Conservation (phyloP, 2,888 invertebrate genomes). For the Tenthredo livida region DNA sequence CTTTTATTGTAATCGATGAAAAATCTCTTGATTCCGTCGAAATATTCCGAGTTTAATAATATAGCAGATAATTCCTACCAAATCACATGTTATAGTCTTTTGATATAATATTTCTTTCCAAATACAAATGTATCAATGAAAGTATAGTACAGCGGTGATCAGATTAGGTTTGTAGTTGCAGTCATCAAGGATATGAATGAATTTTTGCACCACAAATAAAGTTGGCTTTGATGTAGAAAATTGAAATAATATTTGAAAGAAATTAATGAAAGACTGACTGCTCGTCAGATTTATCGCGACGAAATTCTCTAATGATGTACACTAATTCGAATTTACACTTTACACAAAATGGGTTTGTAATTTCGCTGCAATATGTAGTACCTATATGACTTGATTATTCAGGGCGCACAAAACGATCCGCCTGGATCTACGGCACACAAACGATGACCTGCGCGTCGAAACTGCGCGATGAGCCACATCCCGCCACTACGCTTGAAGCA, state of each 20-base stretch:
- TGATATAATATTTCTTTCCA: no score
- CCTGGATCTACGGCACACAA: slow-evolving; percentile 42
- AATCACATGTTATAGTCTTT: neutral
- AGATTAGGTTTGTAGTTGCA: no score
- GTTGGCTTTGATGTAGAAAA: no score
- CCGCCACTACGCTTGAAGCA: neutral
- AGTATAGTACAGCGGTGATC: no score
- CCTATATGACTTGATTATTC: slow-evolving; percentile 40
- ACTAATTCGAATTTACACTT: no score
- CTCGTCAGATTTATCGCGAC: no score
- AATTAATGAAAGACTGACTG: no score
- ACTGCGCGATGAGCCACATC: slow-evolving; percentile 26
- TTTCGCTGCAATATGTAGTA: neutral
- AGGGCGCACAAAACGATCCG: slow-evolving; percentile 48
- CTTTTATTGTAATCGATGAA: neutral
- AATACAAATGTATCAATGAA: no score
- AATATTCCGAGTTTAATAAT: neutral
- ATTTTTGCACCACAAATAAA: no score
- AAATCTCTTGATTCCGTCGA: neutral
- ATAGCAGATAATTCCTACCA: neutral
- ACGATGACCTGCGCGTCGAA: slow-evolving; percentile 41
- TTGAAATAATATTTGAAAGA: no score
- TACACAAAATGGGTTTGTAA: neutral
- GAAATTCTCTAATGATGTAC: no score
- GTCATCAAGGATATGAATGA: no score